These are phyloP conservation scores for Macaria liturata DNA, from an alignment of 2,888 invertebrate genomes.

Conservation along the genomic window DNA sequence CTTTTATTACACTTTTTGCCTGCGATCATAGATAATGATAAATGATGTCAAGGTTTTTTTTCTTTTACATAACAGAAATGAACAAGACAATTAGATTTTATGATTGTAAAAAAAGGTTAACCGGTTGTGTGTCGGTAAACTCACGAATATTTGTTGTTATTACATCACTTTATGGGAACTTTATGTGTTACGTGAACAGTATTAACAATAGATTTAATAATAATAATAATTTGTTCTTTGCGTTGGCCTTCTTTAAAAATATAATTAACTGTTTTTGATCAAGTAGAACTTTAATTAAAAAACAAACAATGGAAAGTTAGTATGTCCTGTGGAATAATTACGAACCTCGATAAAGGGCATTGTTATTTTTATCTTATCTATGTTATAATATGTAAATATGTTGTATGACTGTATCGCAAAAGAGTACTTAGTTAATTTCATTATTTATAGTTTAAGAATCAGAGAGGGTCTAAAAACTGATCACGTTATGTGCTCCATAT, in stretches of 20 bases:
- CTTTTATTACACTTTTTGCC: neutral
- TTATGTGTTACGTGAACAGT: neutral
- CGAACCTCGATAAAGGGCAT: slow-evolving; percentile 2
- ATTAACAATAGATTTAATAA: too few species aligned
- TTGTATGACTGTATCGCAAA: too few species aligned
- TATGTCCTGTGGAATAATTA: slow-evolving; percentile 1
- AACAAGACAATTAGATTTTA: slow-evolving; percentile 1
- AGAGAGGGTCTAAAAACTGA: too few species aligned
- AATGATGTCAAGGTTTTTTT: slow-evolving; percentile 6
- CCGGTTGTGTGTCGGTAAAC: slow-evolving; percentile 10
- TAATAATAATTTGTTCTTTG: too few species aligned
- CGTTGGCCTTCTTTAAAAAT: neutral
- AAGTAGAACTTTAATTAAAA: neutral
- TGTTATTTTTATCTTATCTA: slow-evolving; percentile 5
- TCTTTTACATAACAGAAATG: slow-evolving; percentile 6
- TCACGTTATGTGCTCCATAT: too few species aligned
- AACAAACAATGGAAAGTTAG: slow-evolving; percentile 3
- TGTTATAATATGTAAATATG: neutral
- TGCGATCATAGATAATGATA: neutral
- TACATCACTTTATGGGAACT: slow-evolving; percentile 5
- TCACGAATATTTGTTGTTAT: slow-evolving; percentile 1
- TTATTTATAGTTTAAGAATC: too few species aligned
- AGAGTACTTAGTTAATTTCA: too few species aligned
- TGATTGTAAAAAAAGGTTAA: neutral
- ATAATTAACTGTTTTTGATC: too few species aligned